Evolutionary conservation across 92 coral and sea anemone genomes (phyloP), one percentile per base, ranked within the genome.

Genomic region (Siderastrea siderea): DNA sequence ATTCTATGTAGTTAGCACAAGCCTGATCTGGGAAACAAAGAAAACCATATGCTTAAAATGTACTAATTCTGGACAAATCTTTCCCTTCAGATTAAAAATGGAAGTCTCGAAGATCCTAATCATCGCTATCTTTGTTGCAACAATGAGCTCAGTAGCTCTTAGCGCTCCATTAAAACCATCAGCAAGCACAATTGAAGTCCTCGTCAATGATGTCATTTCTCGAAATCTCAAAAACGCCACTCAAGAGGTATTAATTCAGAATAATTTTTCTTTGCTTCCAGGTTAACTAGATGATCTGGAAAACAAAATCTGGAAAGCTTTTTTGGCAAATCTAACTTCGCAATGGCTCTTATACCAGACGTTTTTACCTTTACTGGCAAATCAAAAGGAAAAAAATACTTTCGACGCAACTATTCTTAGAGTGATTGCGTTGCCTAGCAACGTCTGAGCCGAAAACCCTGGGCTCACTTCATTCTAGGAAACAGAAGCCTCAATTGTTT

Each of bases 221-320:
- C 63, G 65, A 43, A 43, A 17, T 13, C 64, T 68, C 77, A n/a
- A 75, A 43, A 81, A 68, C 61, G 86, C 86, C 68, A 81, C 86
- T 6, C 44, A 53, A 81, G 54, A 81, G 86, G 86, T 81, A 49
- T 47, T 49, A 45, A 59, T 61, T 47, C 0, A 70, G 46, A 13
- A 46, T 11, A 14, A 26, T 26, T 26, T 26, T 69, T 69, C 53
- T 70, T 70, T 13, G 3, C 47, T 46, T 70, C 0, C n/a, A 38
- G 2, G 8, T 12, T 67, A 10, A 3, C 12, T 26, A 26, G 7
- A 67, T 38, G 43, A 43, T 38, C 5, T 5, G 43, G 47, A 1
- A 43, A 38, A 67, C 11, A 45, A 67, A 26, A 26, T 26, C 38
- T 26, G 38, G 38, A 26, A 26, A 26, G 38, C 38, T 26, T 26